phyloP scores from a whole-genome alignment of 2,113 vertebrate species.

The Hemibagrus wyckioides region DNA sequence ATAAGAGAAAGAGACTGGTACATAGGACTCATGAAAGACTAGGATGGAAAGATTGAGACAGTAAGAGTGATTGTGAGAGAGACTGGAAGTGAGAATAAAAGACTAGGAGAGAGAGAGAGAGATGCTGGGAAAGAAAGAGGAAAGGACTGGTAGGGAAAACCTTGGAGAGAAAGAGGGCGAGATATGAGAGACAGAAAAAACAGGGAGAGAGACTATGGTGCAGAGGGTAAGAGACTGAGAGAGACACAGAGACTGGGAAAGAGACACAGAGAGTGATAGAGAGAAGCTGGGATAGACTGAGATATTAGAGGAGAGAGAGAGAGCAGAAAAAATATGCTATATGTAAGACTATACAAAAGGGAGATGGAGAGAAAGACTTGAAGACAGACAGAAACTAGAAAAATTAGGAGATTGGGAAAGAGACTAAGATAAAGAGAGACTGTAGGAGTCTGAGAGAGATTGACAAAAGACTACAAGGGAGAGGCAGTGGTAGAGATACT shows the following conservation, averaged over 20 bases:
- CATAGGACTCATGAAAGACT: neutral
- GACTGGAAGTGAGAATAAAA: neutral
- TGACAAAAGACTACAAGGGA: conserved; percentile 35
- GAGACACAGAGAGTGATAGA: neutral
- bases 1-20: neutral
- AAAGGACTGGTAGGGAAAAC: neutral
- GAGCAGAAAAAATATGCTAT: neutral
- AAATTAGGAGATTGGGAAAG: neutral
- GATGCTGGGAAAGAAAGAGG: neutral
- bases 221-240: too few relatives aligned
- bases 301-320: neutral
- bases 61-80: neutral
- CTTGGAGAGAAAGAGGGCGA: neutral
- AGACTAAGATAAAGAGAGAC: neutral
- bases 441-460: neutral
- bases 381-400: too few relatives aligned
- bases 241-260: neutral
- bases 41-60: neutral
- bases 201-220: neutral
- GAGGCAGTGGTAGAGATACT: conserved; percentile 53
- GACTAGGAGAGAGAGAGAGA: neutral
- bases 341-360: conserved; percentile 8
- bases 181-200: neutral
- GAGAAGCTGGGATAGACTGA: neutral
- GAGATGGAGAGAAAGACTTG: neutral